A percentile compares a stretch with the other conserved stretches of the same genome.
Conservation (phyloP, 2,888 invertebrate genomes). For the Diarsia rubi region DNA sequence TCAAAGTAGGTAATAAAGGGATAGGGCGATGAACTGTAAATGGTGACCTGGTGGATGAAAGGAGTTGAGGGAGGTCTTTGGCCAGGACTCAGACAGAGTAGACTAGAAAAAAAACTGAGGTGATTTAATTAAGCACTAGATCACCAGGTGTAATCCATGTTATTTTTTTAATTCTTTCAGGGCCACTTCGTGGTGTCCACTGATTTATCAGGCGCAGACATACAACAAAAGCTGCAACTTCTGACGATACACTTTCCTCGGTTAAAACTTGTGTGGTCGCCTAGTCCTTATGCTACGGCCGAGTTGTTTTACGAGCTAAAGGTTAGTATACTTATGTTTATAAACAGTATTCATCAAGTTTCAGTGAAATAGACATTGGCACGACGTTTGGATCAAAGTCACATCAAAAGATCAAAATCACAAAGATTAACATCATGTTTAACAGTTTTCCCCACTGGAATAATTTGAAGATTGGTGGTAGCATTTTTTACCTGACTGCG, state of each 20-base stretch:
- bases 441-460: neutral
- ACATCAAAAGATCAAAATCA: neutral
- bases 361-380: neutral
- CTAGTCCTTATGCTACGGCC: constrained; percentile 98
- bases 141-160: neutral
- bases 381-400: neutral
- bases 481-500: too few species aligned
- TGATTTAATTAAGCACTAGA: neutral
- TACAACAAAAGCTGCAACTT: constrained; percentile 96
- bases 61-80: neutral
- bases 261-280: constrained; percentile 98
- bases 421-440: neutral
- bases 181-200: constrained; percentile 95
- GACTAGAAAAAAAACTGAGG: neutral
- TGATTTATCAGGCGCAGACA: constrained; percentile 94
- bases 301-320: constrained; percentile 99
- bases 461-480: neutral
- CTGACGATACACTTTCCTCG: constrained; percentile 99
- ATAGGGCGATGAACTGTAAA: neutral
- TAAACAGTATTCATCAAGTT: neutral
- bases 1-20: neutral
- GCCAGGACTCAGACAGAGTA: neutral
- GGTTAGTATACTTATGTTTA: constrained; percentile 82
- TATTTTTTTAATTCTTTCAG: constrained; percentile 81
- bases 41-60: neutral